Evolutionary conservation across 37 sponge, comb jelly and placozoan genomes (phyloP).

Genomic region (Spongilla lacustris): DNA sequence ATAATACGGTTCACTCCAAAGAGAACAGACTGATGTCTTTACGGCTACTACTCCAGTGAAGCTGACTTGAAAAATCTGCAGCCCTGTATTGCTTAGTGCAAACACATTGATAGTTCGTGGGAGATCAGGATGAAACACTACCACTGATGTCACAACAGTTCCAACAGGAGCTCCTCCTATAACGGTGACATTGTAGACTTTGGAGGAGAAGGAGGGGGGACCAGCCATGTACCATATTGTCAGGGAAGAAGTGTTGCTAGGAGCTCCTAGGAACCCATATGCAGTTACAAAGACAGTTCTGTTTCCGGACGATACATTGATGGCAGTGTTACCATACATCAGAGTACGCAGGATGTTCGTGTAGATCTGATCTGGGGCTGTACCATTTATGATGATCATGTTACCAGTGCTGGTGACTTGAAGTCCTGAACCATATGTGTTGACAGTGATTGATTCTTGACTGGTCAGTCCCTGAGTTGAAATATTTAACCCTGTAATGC

Average conservation of each 20-base stretch:
- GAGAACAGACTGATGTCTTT: background rate
- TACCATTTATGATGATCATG: conserved; percentile 34
- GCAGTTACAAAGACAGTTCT: conserved; percentile 42
- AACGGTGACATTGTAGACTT: conserved; percentile 33
- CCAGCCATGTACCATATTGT: conserved; percentile 38
- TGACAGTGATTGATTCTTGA: background rate
- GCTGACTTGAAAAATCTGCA: background rate
- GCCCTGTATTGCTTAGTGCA: background rate
- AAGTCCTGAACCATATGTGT: background rate
- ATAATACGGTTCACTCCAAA: background rate
- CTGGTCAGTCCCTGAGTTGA: background rate
- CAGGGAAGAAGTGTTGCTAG: conserved; percentile 34
- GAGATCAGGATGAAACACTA: conserved; percentile 29
- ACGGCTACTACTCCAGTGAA: background rate
- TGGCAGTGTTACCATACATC: conserved; percentile 43
- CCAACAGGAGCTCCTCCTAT: conserved; percentile 25
- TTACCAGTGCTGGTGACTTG: background rate
- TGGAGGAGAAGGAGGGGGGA: conserved; percentile 9
- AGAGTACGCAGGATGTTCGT: conserved; percentile 49
- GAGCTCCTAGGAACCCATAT: background rate
- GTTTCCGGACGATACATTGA: conserved; percentile 41
- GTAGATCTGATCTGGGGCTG: conserved; percentile 23
- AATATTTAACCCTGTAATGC: conserved; percentile 30
- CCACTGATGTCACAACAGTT: background rate
- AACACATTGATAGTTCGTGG: background rate